Percentiles rank a stretch among this genome's conserved stretches.
Evolutionary conservation across 2,797 vertebrate genomes (phyloP).

Genomic region (Sciurus vulgaris): DNA sequence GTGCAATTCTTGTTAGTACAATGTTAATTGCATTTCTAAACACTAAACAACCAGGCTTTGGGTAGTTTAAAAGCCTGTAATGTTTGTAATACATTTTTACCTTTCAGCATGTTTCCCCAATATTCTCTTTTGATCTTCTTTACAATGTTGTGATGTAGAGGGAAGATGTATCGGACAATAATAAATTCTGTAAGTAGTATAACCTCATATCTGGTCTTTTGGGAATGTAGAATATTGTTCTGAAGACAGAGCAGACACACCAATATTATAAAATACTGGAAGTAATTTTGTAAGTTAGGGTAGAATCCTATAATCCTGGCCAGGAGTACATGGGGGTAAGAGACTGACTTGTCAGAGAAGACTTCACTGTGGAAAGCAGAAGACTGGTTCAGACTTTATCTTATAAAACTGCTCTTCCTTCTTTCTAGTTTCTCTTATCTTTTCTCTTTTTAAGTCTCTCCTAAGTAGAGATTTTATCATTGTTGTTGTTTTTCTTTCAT

Average conservation of each 20-base stretch:
- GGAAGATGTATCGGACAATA: not conserved
- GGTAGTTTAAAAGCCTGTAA: not conserved
- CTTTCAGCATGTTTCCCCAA: not conserved
- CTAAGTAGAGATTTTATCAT: not conserved
- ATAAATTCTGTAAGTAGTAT: not conserved
- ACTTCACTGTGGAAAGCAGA: not conserved
- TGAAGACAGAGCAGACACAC: not conserved
- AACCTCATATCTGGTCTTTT: not conserved
- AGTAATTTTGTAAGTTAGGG: not conserved
- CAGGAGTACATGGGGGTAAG: not conserved
- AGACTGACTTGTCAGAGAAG: not conserved
- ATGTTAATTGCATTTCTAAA: not conserved
- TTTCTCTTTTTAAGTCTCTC: not conserved
- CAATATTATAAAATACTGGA: not conserved
- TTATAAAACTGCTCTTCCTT: not conserved
- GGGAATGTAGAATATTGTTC: not conserved
- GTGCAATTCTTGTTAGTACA: not conserved
- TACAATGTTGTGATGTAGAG: not conserved
- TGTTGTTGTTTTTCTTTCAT: conserved; percentile 21
- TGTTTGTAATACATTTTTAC: conserved; percentile 44
- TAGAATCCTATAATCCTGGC: not conserved
- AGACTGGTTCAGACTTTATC: not conserved
- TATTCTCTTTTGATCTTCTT: not conserved
- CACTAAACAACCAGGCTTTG: not conserved
- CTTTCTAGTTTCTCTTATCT: conserved; percentile 12